Conservation (phyloP, 92 coral and sea anemone genomes). For the Isaurus tuberculatus region DNA sequence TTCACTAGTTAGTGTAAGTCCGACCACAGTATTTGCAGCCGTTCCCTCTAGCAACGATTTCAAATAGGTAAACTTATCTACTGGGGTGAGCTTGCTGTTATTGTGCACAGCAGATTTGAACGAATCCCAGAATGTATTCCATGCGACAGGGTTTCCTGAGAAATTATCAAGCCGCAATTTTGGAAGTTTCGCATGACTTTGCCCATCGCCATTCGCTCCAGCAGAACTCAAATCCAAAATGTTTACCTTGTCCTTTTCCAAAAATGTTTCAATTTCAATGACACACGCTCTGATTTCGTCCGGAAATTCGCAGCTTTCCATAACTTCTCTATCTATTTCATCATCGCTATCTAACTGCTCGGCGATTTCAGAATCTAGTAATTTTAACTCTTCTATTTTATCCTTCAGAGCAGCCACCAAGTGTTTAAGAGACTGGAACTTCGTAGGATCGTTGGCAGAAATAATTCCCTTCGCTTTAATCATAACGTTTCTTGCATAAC, state of each 20-base stretch:
- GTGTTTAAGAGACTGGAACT: background rate
- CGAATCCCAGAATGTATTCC: background rate
- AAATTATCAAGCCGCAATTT: background rate
- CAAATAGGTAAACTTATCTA: conserved; percentile 8
- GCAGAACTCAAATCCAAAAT: too few species aligned
- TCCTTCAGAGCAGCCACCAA: background rate
- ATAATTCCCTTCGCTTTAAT: background rate
- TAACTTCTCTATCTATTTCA: too few species aligned
- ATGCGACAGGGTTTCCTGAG: background rate
- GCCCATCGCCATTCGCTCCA: too few species aligned
- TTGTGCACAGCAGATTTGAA: background rate
- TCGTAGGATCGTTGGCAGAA: background rate
- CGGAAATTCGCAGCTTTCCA: too few species aligned
- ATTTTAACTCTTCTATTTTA: too few species aligned
- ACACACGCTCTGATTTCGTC: too few species aligned
- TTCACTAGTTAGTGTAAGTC: background rate
- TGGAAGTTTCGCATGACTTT: too few species aligned
- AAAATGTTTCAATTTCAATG: too few species aligned
- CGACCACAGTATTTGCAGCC: background rate
- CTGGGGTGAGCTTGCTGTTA: background rate
- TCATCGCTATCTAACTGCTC: too few species aligned
- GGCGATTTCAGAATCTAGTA: too few species aligned
- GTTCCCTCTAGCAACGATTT: background rate
- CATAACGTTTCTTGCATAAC: background rate
- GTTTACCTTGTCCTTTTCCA: too few species aligned